Evolutionary conservation across 1,140 invertebrate species (phyloP), one percentile per base, ranked within the genome.

Genomic region (Pachyrhynchus sulphureomaculatus): DNA sequence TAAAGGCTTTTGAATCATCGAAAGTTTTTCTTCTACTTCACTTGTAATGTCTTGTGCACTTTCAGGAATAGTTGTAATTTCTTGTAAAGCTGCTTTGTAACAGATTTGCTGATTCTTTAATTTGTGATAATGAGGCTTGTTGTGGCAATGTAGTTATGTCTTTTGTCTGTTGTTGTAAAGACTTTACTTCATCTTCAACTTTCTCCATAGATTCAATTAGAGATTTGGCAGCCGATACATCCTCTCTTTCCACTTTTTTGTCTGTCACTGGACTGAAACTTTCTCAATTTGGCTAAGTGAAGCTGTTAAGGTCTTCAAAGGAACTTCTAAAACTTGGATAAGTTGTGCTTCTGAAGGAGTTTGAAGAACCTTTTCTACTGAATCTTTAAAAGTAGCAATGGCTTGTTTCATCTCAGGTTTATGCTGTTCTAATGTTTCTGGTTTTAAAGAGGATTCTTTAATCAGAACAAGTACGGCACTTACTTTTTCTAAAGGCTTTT

Each of bases 401-500:
- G 2, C 37, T 48, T 42, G 52, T 24, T 41, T 41, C 15, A 54
- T 8, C 23, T 33, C 29, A 12, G 49, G 5, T 17, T 52, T 37
- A 10, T 36, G 6, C 8, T 13, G n/a, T 17, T 34, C 49, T 15
- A 2, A 21, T 15, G 42, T 29, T 5, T 66, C 37, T 24, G 58
- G 63, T 56, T 51, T 68, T 15, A 51, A 2, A 10, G 54, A 10
- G 5, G 29, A 20, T 37, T 42, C 1, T 53, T 54, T 64, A 8
- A 32, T 34, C 18, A 55, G 15, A 18, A 64, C 44, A 33, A 62
- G 8, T 2, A 56, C 23, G 21, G 52, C 41, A 9, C 15, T 49
- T 8, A 66, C 13, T 18, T 45, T 36, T 32, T 62, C 47, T 1
- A 62, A 2, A 15, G 64, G 64, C 32, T 57, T 29, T 51, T 2